Conservation (phyloP, 2,888 invertebrate species). For the Cheilosia scutellata region DNA sequence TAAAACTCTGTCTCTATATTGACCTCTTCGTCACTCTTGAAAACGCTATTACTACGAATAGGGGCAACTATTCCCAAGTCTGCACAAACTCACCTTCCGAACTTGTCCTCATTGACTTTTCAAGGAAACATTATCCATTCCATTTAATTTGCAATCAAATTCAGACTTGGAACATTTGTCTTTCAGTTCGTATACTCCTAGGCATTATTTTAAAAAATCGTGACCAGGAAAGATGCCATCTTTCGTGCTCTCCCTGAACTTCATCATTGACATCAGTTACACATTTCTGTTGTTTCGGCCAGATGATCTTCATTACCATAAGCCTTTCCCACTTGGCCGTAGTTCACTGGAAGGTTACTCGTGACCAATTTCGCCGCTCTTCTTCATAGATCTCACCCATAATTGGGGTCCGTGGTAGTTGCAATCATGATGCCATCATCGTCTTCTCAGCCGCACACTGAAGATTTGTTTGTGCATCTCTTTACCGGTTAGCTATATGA, state of each 20-base stretch:
- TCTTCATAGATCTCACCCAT: constrained; percentile 43
- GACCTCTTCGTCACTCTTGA: too few species aligned
- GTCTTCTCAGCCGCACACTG: constrained; percentile 5
- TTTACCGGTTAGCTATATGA: constrained; percentile 9
- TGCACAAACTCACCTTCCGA: not conserved
- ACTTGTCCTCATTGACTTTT: not conserved
- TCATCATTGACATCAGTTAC: constrained; percentile 57
- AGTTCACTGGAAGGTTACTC: constrained; percentile 50
- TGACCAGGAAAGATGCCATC: constrained; percentile 52
- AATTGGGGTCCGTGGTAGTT: constrained; percentile 44
- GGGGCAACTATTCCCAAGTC: too few species aligned
- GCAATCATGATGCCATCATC: constrained; percentile 34
- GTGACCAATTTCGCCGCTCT: constrained; percentile 58
- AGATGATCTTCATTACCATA: constrained; percentile 44
- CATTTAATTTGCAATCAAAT: not conserved
- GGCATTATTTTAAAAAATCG: constrained; percentile 27
- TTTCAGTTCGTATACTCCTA: not conserved
- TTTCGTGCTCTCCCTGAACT: constrained; percentile 55
- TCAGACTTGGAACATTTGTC: not conserved
- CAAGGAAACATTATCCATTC: not conserved
- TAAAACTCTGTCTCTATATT: too few species aligned
- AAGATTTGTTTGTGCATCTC: not conserved
- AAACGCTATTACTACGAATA: too few species aligned
- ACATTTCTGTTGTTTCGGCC: not conserved
- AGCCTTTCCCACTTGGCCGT: constrained; percentile 25